Evolutionary conservation across 2,888 invertebrate species (phyloP).

Genomic region (Eristalis arbustorum): DNA sequence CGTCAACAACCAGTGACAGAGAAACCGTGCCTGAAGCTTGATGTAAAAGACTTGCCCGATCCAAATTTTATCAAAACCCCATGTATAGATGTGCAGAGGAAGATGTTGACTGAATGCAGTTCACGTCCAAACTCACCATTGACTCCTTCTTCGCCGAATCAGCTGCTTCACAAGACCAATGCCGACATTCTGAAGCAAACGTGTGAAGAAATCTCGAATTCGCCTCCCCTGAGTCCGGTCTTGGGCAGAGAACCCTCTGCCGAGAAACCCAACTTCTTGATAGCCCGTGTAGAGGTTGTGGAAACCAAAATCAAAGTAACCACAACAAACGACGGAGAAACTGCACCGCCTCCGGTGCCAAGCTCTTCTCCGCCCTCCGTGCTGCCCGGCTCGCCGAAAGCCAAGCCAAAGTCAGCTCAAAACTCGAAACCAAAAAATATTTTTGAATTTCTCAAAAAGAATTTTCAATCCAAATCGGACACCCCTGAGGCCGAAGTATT

Average conservation of each 20-base stretch:
- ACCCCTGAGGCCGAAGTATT: constrained; percentile 72
- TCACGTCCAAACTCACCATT: constrained; percentile 73
- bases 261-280: constrained; percentile 73
- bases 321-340: constrained; percentile 72
- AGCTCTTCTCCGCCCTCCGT: constrained; percentile 54
- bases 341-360: constrained; percentile 74
- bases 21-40: constrained; percentile 49
- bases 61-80: constrained; percentile 55
- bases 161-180: constrained; percentile 48
- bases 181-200: constrained; percentile 40
- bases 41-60: constrained; percentile 54
- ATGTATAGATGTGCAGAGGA: constrained; percentile 28
- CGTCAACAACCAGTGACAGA: constrained; percentile 20
- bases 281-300: constrained; percentile 77
- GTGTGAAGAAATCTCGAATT: constrained; percentile 41
- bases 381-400: constrained; percentile 53
- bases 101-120: background rate
- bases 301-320: constrained; percentile 79
- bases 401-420: constrained; percentile 39
- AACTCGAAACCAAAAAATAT: constrained; percentile 78
- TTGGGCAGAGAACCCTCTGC: constrained; percentile 13
- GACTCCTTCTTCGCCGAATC: constrained; percentile 41
- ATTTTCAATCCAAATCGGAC: constrained; percentile 76
- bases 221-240: constrained; percentile 49
- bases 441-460: constrained; percentile 79